These are phyloP conservation scores for Microcebus jonahi DNA, from an alignment of 2,113 vertebrate genomes.

Conservation along the genomic window DNA sequence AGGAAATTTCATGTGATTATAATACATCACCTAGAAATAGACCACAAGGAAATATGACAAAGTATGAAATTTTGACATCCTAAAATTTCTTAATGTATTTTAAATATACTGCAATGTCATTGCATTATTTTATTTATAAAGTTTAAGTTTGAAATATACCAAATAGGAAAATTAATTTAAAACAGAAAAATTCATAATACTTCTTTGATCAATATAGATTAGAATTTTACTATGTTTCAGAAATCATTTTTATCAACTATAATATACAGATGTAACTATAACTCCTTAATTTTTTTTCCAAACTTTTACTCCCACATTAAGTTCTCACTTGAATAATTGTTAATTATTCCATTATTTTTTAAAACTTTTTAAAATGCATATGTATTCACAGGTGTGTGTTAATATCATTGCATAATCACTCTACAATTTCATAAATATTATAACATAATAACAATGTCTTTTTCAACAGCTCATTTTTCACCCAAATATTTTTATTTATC, in stretches of 20 bases:
- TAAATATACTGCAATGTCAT: background rate
- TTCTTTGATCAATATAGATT: background rate
- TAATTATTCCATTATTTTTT: background rate
- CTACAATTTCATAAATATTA: background rate
- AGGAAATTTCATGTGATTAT: background rate
- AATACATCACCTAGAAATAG: background rate
- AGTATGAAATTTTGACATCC: background rate
- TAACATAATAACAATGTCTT: background rate
- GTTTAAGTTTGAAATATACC: background rate
- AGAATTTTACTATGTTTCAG: background rate
- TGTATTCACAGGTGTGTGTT: background rate
- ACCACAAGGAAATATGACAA: background rate
- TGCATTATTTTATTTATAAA: background rate
- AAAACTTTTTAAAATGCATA: background rate
- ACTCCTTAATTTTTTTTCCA: background rate
- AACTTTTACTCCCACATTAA: background rate
- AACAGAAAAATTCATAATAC: background rate
- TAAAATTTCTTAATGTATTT: background rate
- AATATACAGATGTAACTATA: background rate
- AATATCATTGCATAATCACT: background rate
- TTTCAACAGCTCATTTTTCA: background rate
- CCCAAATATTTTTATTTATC: background rate
- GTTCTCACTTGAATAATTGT: background rate
- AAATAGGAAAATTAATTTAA: background rate
- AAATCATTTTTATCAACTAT: background rate